phyloP scores from a whole-genome alignment of 2,888 invertebrate species.

The Ceriagrion tenellum region DNA sequence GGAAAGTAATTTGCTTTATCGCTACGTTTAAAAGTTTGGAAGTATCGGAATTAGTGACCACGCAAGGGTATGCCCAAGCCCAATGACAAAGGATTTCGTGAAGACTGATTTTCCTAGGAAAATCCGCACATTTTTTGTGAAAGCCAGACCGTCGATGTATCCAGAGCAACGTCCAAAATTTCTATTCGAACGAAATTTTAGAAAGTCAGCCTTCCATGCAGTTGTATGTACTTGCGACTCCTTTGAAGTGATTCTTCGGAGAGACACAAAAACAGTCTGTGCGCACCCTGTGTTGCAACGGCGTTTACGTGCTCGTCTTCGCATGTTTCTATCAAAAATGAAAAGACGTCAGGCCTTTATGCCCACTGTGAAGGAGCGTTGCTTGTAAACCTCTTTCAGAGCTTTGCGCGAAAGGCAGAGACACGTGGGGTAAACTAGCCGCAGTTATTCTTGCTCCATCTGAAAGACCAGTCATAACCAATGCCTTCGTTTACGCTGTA shows the following conservation, averaged over 20 bases:
- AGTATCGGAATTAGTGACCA: too few relatives aligned
- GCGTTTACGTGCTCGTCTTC: background rate
- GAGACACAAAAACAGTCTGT: background rate
- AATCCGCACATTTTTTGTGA: too few relatives aligned
- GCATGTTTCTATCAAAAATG: background rate
- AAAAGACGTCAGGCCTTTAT: background rate
- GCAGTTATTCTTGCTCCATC: slow-evolving; percentile 21
- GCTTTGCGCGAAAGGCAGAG: background rate
- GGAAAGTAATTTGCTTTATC: too few relatives aligned
- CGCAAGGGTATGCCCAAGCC: too few relatives aligned
- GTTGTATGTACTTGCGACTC: background rate
- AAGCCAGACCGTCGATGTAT: too few relatives aligned
- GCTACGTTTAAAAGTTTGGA: too few relatives aligned
- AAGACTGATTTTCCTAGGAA: too few relatives aligned
- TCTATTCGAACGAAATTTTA: background rate
- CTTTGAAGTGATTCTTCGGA: background rate
- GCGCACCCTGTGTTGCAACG: slow-evolving; percentile 1
- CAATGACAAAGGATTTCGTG: too few relatives aligned
- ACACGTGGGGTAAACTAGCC: background rate
- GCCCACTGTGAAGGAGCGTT: background rate
- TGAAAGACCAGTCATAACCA: background rate
- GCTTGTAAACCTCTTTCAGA: slow-evolving; percentile 8
- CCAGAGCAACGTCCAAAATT: background rate
- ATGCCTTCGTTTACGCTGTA: slow-evolving; percentile 12
- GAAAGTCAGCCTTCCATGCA: background rate